These are phyloP conservation scores for Vicugna pacos DNA, from an alignment of 2,113 vertebrate species.

Conservation along the genomic window DNA sequence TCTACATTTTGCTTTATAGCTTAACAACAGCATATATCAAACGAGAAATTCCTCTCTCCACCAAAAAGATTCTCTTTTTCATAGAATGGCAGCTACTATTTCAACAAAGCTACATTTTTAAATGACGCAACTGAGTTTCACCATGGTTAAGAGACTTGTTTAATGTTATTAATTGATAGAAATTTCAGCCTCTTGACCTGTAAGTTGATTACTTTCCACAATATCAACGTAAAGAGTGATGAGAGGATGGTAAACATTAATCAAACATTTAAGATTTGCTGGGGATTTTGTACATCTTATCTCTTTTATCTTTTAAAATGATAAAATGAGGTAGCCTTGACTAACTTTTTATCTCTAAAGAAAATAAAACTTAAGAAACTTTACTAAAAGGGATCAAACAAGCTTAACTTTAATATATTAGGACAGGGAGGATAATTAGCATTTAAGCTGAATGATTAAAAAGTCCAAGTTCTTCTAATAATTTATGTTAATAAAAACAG, in stretches of 20 bases:
- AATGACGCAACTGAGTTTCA: not conserved
- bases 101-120: not conserved
- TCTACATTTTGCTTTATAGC: not conserved
- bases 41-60: not conserved
- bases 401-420: not conserved
- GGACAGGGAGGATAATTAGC: not conserved
- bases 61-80: not conserved
- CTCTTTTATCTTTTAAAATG: conserved; percentile 10
- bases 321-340: not conserved
- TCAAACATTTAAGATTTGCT: not conserved
- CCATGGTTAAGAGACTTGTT: not conserved
- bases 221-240: not conserved
- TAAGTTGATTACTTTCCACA: not conserved
- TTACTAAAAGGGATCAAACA: not conserved
- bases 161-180: not conserved
- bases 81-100: not conserved
- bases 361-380: not conserved
- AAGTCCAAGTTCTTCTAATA: not conserved
- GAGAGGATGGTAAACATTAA: not conserved
- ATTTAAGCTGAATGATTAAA: not conserved
- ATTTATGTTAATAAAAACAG: not conserved
- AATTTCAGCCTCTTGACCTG: not conserved
- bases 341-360: conserved; percentile 2
- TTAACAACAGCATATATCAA: not conserved
- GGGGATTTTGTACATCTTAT: not conserved